Evolutionary conservation across 2,888 invertebrate genomes (phyloP), one percentile per base, ranked within the genome.

Genomic region (Corbicula japonica): DNA sequence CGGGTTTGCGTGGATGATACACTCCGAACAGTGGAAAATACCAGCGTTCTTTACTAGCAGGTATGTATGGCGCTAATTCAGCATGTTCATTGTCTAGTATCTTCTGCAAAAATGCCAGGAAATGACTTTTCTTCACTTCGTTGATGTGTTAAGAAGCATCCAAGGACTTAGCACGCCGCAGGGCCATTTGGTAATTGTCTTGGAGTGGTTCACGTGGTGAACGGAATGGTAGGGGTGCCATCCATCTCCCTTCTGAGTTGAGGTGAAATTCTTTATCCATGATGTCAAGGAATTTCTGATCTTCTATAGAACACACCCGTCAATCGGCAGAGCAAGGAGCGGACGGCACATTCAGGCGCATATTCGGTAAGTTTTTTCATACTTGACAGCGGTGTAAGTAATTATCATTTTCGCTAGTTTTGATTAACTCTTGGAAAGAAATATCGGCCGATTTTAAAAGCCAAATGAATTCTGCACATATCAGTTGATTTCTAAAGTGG

Each of bases 21-120:
- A 66, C 66, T n/a, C 66, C 54, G 28, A 66, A 66, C 15, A 66
- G 12, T 5, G 66, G 66, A 8, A 66, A n/a, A 35, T 66, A 66
- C 54, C 66, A 66, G 26, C 52, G 8, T 21, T 66, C 66, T 23
- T 15, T 26, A 18, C 6, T 32, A 26, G 28, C 34, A 4, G 35
- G n/a, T 15, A 56, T n/a, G 5, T 30, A 12, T 12, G 66, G 66
- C 2, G 66, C 66, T 5, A 50, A 23, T 54, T 54, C 66, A 2
- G 66, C 66, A 10, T 18, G 2, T 3, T 35, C 54, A 54, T 6
- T 35, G 21, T 35, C 54, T 8, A 66, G 23, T 38, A 66, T 8
- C 38, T 66, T 32, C 10, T 15, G 6, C 66, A 66, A 54, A 28
- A 66, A 66, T 3, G 28, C 15, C 23, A 34, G 8, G n/a, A 66